Base-by-base conservation (phyloP, 2,888 invertebrate species). In the Chalcosyrphus nemorum region DNA sequence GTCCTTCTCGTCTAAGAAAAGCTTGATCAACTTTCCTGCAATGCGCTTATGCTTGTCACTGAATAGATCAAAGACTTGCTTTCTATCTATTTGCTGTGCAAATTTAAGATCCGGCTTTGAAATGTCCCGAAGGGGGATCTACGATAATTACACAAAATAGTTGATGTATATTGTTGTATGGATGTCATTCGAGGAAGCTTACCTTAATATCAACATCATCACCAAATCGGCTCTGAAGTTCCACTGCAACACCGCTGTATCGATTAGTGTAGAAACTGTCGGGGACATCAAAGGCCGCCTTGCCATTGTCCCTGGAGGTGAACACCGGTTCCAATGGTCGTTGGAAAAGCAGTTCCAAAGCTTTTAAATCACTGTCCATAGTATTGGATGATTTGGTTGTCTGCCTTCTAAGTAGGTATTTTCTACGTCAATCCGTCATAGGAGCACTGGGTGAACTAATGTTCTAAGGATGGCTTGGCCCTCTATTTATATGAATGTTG, bases 21-120 rank as follows among this genome's bases (percentile, higher is more conserved):
- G 92, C 63, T 94, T 93, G 65, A 96, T 95, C 76, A 97, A 93
- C 86, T 94, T 92, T 0, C 93, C 93, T 4, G 97, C 96, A 89
- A 96, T 94, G 61, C 92, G 92, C 50, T 95, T 93, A 89, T 97
- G 97, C 15, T 90, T 92, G 0, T 95, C 94, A 76, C 95, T 93
- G 89, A 97, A 97, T 15, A 96, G 92, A 0, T 96, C 96, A 91
- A 97, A 97, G 19, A 89, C 89, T 0, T 87, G 71, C 43, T 88
- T 88, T 2, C 68, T 86, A 1, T 88, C 87, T 32, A 91, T 63
- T 11, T 86, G 85, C 2, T 75, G 54, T 19, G 91, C 85, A 66
- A 91, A 91, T 1, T 76, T 86, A 5, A 92, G 81, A 82, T 91
- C 88, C 0, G 91, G 91, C 47, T 88, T 88, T 2, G 81, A 52